Percentiles rank a stretch among this genome's conserved stretches.
phyloP scores from a whole-genome alignment of 2,888 invertebrate species.

The Parnassius smintheus region DNA sequence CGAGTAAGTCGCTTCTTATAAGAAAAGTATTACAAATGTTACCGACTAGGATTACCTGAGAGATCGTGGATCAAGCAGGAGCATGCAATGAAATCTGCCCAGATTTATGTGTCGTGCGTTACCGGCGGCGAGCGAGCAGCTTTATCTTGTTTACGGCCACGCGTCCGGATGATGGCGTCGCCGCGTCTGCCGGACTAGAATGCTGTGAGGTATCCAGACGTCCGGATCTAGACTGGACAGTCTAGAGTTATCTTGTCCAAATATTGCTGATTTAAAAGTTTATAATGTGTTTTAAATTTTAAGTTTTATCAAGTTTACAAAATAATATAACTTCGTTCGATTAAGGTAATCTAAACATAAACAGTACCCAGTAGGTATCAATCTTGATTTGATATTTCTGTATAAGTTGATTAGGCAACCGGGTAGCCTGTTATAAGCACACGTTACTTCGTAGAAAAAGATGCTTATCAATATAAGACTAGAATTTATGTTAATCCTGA shows the following conservation, averaged over 20 bases:
- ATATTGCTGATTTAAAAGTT: no score
- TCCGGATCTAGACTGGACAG: constrained; percentile 41
- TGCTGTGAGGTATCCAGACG: constrained; percentile 38
- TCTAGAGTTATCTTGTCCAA: constrained; percentile 19
- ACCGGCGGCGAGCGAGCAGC: constrained; percentile 36
- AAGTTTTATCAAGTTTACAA: no score
- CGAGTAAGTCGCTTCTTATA: background rate
- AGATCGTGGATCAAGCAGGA: constrained; percentile 47
- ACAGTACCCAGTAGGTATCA: no score
- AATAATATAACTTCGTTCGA: no score
- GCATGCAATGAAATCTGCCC: constrained; percentile 53
- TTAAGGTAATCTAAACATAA: no score
- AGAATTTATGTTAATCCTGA: background rate
- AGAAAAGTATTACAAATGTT: constrained; percentile 22
- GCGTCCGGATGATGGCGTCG: constrained; percentile 40
- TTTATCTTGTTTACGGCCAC: constrained; percentile 64
- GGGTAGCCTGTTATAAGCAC: no score
- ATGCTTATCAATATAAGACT: no score
- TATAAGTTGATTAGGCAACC: no score
- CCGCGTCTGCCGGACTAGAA: constrained; percentile 40
- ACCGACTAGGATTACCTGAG: constrained; percentile 44
- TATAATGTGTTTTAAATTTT: no score
- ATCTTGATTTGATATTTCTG: no score
- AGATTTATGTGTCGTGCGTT: constrained; percentile 61
- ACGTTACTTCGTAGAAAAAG: no score